Evolutionary conservation across 2,797 vertebrate genomes (phyloP), one percentile per base, ranked within the genome.

Genomic region (Meda fulgida): DNA sequence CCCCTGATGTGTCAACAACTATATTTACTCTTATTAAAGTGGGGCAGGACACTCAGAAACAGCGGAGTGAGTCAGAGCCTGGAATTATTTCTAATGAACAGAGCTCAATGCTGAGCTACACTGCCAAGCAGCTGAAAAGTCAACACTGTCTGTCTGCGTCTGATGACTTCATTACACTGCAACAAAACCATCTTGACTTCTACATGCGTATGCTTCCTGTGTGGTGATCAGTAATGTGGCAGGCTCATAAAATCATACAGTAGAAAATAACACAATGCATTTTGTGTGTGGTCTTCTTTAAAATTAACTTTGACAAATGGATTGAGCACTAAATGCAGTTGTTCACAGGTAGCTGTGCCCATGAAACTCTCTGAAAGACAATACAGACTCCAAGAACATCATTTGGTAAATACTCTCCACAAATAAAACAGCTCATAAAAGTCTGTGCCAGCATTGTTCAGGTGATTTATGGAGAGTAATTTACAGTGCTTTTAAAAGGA

Each of bases 401-500:
- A 95, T 92, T 90, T 94, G 93, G 93, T 93, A 94, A 95, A 94
- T 92, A 93, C 92, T 81, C 88, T 89, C 88, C 88, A 88, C 89
- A 91, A 93, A 95, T 94, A 93, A 93, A 92, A 89, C 89, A 91
- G 92, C 92, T 93, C 92, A 93, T 94, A 94, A 94, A 94, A 94
- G 93, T 91, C 89, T 90, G 34, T 26, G 82, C 89, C 93, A 91
- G 90, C 91, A 91, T 88, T 92, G 66, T 89, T 90, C 90, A 80
- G 88, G 91, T 93, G 93, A 95, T 95, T 95, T 95, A 95, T 93
- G 89, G 89, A 89, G 90, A 91, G 78, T 65, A 26, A 77, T 81
- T 82, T 65, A 84, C 75, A 55, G 69, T 88, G 90, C 90, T 89
- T 92, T 94, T 92, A 92, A 91, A 87, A 93, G 53, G 90, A 90